A percentile compares a stretch with the other conserved stretches of the same genome.
phyloP scores from a whole-genome alignment of 2,113 vertebrate species.

The Cervus canadensis region DNA sequence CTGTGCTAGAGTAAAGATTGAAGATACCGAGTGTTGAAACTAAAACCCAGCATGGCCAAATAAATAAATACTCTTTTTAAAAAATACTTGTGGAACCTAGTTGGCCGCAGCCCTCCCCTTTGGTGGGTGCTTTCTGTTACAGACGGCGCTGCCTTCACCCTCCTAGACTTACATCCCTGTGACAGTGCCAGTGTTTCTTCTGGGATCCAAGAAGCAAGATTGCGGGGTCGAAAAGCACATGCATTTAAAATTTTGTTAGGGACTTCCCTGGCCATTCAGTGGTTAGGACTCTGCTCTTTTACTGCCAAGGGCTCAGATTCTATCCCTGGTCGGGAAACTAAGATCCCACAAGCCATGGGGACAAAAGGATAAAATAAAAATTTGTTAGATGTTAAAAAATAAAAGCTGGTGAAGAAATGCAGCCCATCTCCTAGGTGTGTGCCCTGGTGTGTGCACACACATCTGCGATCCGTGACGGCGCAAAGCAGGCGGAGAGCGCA shows the following conservation, averaged over 20 bases:
- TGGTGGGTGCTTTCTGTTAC: neutral
- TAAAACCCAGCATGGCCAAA: neutral
- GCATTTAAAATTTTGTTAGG: neutral
- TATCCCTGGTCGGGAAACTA: neutral
- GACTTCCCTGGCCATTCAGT: neutral
- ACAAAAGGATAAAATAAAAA: neutral
- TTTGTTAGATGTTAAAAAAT: neutral
- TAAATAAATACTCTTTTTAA: neutral
- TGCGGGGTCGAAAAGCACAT: neutral
- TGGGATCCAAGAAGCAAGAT: neutral
- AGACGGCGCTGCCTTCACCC: neutral
- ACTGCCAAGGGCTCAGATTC: neutral
- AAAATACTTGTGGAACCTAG: neutral
- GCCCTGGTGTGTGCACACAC: neutral
- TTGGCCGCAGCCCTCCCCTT: neutral
- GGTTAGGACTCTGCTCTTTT: neutral
- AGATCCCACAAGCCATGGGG: neutral
- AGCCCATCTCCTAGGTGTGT: neutral
- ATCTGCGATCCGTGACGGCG: fast-evolving
- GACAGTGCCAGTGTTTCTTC: neutral
- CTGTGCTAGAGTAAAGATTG: neutral
- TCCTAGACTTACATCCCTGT: neutral
- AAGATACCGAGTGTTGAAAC: neutral
- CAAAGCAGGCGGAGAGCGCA: neutral
- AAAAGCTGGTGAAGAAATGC: neutral